Evolutionary conservation across 1,140 invertebrate species (phyloP).

Genomic region (Heterodera schachtii): DNA sequence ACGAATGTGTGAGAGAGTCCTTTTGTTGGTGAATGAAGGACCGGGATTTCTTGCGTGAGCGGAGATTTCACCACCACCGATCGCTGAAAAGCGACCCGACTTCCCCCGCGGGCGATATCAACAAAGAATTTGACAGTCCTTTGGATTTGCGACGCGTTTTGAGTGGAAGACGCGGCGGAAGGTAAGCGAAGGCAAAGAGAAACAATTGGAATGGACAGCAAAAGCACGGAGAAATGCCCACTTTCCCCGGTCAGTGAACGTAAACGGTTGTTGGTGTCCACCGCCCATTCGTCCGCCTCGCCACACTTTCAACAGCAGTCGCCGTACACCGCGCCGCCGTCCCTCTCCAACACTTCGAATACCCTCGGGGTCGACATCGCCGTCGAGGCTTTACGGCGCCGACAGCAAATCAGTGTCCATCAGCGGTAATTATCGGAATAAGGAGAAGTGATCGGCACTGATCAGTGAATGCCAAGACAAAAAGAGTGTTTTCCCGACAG

Average conservation of each 20-base stretch:
- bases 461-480: neutral
- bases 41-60: conserved; percentile 21
- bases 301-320: neutral
- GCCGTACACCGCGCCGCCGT: conserved; percentile 16
- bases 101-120: conserved; percentile 25
- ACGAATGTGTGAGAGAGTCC: neutral
- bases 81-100: conserved; percentile 39
- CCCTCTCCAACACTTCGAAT: neutral
- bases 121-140: conserved; percentile 26
- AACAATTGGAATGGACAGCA: neutral
- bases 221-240: neutral
- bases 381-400: conserved; percentile 25
- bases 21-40: conserved; percentile 14
- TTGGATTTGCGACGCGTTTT: conserved; percentile 39
- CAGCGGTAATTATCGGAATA: neutral
- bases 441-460: neutral
- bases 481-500: neutral
- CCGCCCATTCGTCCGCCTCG: neutral
- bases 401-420: conserved; percentile 5
- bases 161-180: conserved; percentile 16
- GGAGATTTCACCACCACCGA: conserved; percentile 10
- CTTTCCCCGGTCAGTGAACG: conserved; percentile 8
- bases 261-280: conserved; percentile 16
- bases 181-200: neutral
- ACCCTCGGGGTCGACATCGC: conserved; percentile 29